These are phyloP conservation scores for Decapterus maruadsi DNA, from an alignment of 2,797 vertebrate species.

Conservation along the genomic window DNA sequence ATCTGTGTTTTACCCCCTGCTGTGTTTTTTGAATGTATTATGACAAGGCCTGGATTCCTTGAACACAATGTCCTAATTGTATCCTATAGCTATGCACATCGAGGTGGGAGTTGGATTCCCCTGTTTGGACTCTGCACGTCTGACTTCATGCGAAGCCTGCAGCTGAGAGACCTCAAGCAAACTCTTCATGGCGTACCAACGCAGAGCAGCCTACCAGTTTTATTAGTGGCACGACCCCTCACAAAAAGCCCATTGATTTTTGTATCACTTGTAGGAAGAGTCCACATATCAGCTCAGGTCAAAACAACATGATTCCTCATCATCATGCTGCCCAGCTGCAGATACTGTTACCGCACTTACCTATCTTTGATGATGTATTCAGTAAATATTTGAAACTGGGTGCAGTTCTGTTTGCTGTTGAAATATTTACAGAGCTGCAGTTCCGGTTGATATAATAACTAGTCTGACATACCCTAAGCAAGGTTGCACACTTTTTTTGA, in stretches of 20 bases:
- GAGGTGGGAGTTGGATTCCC: conserved; percentile 82
- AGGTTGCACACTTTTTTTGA: neutral
- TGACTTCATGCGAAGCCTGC: conserved; percentile 66
- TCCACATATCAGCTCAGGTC: neutral
- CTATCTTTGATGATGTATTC: conserved; percentile 44
- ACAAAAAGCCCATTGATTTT: conserved; percentile 21
- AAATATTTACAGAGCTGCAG: conserved; percentile 76
- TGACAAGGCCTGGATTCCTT: conserved; percentile 60
- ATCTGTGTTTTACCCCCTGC: neutral
- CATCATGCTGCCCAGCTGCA: neutral
- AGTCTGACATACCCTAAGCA: conserved; percentile 19
- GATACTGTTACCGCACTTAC: neutral
- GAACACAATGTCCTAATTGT: conserved; percentile 80
- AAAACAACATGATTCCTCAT: neutral
- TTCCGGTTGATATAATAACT: conserved; percentile 73
- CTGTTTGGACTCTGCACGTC: conserved; percentile 67
- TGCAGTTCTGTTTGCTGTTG: conserved; percentile 76
- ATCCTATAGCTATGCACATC: conserved; percentile 69
- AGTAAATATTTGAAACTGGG: conserved; percentile 85
- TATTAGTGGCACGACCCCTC: neutral
- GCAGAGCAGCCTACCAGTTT: conserved; percentile 28
- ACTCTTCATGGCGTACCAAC: conserved; percentile 49
- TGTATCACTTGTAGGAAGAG: neutral
- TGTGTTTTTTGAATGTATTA: conserved; percentile 47
- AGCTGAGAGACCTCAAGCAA: conserved; percentile 64